These are phyloP conservation scores for Hyposoter didymator DNA, from an alignment of 2,888 invertebrate species.

Conservation along the genomic window DNA sequence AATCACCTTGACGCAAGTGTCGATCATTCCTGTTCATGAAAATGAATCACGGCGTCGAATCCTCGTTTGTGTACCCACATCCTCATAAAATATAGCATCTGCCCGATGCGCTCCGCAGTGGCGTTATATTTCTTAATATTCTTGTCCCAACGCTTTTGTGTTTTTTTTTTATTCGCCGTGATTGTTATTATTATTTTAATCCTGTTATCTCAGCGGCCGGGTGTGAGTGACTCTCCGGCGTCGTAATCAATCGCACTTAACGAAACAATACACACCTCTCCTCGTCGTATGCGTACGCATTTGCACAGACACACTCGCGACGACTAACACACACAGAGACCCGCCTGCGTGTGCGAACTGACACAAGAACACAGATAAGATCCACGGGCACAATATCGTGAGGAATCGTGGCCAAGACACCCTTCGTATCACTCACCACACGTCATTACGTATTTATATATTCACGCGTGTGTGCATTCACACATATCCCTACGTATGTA, in stretches of 20 bases:
- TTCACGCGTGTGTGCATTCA: background rate
- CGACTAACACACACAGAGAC: background rate
- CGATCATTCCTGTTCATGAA: conserved; percentile 44
- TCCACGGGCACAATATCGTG: conserved; percentile 44
- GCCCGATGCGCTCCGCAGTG: background rate
- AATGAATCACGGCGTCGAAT: conserved; percentile 30
- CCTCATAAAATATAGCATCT: background rate
- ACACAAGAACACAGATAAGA: conserved; percentile 22
- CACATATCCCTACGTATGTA: conserved; percentile 1
- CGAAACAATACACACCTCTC: conserved; percentile 24
- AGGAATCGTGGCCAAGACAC: conserved; percentile 34
- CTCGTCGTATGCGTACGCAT: background rate
- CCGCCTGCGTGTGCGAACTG: background rate
- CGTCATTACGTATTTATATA: conserved; percentile 4
- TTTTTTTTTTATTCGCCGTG: background rate
- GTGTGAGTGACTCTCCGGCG: conserved; percentile 23
- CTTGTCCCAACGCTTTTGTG: background rate
- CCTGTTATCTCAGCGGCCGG: conserved; percentile 38
- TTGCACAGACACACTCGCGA: background rate
- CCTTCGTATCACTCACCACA: conserved; percentile 51
- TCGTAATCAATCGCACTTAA: conserved; percentile 36
- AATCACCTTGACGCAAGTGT: conserved; percentile 55
- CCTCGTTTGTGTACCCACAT: conserved; percentile 32
- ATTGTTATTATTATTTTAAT: conserved; percentile 26
- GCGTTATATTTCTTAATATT: conserved; percentile 23